Base-by-base conservation (phyloP, 2,113 vertebrate genomes). In the Solenodon paradoxus region DNA sequence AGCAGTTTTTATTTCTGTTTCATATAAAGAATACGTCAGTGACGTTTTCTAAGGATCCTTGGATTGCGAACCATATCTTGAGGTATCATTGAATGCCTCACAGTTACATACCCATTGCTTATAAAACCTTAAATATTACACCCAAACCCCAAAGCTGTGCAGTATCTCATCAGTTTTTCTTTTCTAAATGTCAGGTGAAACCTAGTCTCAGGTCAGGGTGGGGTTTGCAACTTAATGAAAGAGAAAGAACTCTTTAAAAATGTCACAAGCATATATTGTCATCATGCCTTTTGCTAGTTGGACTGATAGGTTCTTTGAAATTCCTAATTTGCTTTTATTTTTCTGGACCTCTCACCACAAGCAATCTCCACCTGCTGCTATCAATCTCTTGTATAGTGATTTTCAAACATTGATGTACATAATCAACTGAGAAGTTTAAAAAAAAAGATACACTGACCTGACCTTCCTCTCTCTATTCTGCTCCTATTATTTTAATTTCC, bases 321-420 rank as follows among this genome's bases (percentile, higher is more conserved):
- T 64, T 35, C 32, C 42, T 7, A 0, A 10, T 26, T 79, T 35
- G 20, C 47, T 69, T 63, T 77, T 24, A 40, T 64, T 49, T 71
- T 19, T 42, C 13, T 5, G 45, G 26, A 3, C 16, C 22, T 75
- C 42, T 28, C 17, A 12, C 19, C 57, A 32, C 12, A 45, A 15
- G 15, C 24, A 22, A 12, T 1, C 30, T 32, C 64, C 7, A 12
- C 28, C 61, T 7, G 19, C 15, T 28, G 71, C 11, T 74, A 4
- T 7, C 13, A n/a, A 28, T 9, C 2, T 16, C 20, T 19, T n/a
- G 4, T 9, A 24, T 2, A 5, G 13, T 42, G 10, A 40, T 30
- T 72, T 51, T n/a, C 35, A 79, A n/a, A n/a, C 53, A 38, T 9
- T 63, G 42, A 55, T 66, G 22, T 32, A 49, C 13, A 42, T 55